Evolutionary conservation across 2,888 invertebrate species (phyloP), one percentile per base, ranked within the genome.

Genomic region (Galeruca laticollis): DNA sequence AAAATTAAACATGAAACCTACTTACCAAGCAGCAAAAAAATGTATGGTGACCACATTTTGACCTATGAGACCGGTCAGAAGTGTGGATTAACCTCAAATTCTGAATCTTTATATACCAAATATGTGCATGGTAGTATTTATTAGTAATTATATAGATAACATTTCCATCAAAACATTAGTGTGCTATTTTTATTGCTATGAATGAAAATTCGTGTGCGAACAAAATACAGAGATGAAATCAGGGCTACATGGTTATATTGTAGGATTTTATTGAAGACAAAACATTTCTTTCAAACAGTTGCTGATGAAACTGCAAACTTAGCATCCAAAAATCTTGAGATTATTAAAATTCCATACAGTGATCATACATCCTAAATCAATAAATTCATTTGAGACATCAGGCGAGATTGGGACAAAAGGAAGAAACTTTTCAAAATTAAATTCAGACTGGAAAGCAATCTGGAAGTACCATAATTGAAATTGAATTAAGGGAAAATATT

Each of bases 11-110:
- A 57, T 62, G 68, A 72, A 51, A 43, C 66, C 68, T 43, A 81
- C 85, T 85, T 78, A 86, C 85, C 84, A 18, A 85, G 75, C 61
- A 82, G 75, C 64, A 80, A 80, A 54, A 85, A 75, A 54, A 84
- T 67, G 62, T 83, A 64, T 77, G 81, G 80, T 72, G 82, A 83
- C 84, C 83, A 82, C 85, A 85, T 86, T 74, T 79, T 84, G 78
- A 71, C 68, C 64, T 52, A 40, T 11, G 11, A 40, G 60, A 9
- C 52, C 43, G 64, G 60, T 60, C 71, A 63, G 33, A 56, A 71
- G 49, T 71, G 60, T 60, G 63, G 5, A 21, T 43, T 21, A 49
- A 37, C 65, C 20, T 35, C 8, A 47, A 65, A n/a, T 21, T 9
- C 13, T 8, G 10, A 20, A 37, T 26, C 52, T 63, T 63, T 63